These are phyloP conservation scores for Polyommatus icarus DNA, from an alignment of 2,888 invertebrate genomes.

Conservation along the genomic window DNA sequence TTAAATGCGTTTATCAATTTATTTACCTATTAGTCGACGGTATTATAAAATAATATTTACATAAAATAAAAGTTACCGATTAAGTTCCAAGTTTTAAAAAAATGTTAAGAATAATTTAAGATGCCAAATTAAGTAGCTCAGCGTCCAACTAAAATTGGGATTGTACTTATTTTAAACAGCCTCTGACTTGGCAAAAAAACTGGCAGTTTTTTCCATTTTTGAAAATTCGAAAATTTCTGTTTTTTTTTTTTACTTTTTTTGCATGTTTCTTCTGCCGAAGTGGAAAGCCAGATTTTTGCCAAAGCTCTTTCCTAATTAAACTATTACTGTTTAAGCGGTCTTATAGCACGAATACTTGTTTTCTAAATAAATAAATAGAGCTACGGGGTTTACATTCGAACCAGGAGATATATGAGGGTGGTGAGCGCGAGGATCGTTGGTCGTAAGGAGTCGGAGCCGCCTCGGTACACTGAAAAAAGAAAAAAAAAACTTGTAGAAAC, in stretches of 20 bases:
- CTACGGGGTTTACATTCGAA: slow-evolving; percentile 59
- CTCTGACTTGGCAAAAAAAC: slow-evolving; percentile 19
- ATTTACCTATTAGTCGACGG: slow-evolving; percentile 32
- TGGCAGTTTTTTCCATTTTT: background rate
- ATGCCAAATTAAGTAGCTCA: slow-evolving; percentile 23
- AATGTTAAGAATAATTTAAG: slow-evolving; percentile 17
- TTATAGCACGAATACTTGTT: slow-evolving; percentile 40
- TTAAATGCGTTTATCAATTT: slow-evolving; percentile 32
- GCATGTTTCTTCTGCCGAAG: background rate
- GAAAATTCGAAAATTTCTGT: background rate
- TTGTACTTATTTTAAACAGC: slow-evolving; percentile 26
- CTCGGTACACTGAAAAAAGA: slow-evolving; percentile 58
- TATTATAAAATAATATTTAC: slow-evolving; percentile 34
- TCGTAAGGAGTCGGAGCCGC: slow-evolving; percentile 50
- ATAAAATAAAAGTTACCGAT: slow-evolving; percentile 28
- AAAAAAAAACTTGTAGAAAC: slow-evolving; percentile 32
- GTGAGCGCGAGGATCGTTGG: slow-evolving; percentile 52
- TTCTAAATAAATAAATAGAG: slow-evolving; percentile 63
- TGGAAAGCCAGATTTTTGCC: slow-evolving; percentile 7
- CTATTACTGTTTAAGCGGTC: slow-evolving; percentile 33
- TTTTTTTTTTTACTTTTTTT: background rate
- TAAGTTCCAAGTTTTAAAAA: background rate
- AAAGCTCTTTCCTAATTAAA: slow-evolving; percentile 9
- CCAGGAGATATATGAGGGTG: slow-evolving; percentile 64
- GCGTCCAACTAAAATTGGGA: slow-evolving; percentile 15